Base-by-base conservation (phyloP, 1,140 invertebrate species). In the Danaus melanippus region DNA sequence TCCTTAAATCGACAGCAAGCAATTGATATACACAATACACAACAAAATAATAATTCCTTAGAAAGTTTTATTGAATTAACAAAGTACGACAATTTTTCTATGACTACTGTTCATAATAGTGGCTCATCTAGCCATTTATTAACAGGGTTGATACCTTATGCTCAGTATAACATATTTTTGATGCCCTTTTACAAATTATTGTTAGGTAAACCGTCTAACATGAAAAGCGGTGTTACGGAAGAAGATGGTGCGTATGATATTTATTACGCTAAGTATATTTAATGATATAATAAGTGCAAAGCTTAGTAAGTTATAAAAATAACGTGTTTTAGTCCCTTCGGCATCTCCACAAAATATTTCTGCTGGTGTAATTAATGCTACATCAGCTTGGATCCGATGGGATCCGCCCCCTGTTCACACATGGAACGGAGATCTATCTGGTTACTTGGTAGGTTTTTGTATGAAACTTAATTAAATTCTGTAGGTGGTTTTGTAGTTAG, bases 131-230 rank as follows among this genome's bases (percentile, higher is more conserved):
- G 84, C 55, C 83, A 85, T 54, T 66, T 84, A 17, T 70, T 95
- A 17, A 91, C 90, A 47, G 91, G 91, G 21, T 86, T 95, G 52
- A 82, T 89, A 52, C 90, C 93, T 61, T 94, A 91, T 79, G 90
- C 90, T 15, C 88, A 90, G 49, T 95, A 94, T 81, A 90, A 94
- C 81, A 91, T 95, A 77, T 94, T 95, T 78, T 81, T 94, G 44
- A 90, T 94, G 71, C 93, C 93, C 15, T 94, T 92, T 74, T 93
- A 92, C 77, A 93, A 93, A 76, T 91, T 90, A 74, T 88, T 94
- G 45, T 90, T 94, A 75, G 93, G 93, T 12, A 90, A 92, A 74
- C 93, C 93, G 41, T 94, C 93, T 4, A 94, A 94, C 86, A 91
- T 91, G 44, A 89, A 90, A 76, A 89, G 88, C 17, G 90, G 91